A percentile compares a stretch with the other conserved stretches of the same genome.
Evolutionary conservation across 2,888 invertebrate species (phyloP).

Genomic region (Caenorhabditis doughertyi): DNA sequence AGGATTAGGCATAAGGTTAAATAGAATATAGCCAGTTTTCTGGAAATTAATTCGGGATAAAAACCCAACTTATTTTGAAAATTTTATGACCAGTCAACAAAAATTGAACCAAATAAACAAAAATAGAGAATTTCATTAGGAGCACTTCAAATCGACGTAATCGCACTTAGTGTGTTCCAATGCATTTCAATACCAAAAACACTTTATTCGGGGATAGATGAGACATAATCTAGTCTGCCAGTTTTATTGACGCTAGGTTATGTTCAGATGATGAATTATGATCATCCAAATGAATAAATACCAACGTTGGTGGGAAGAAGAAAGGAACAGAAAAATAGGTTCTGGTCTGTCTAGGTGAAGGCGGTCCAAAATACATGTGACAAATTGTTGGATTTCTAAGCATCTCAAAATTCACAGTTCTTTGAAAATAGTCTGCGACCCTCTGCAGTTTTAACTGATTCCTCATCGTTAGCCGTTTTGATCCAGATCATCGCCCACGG

Average conservation of each 20-base stretch:
- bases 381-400: too few species aligned
- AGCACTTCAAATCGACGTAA: constrained; percentile 30
- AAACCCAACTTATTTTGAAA: too few species aligned
- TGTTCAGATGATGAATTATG: constrained; percentile 40
- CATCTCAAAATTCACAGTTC: constrained; percentile 2
- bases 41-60: too few species aligned
- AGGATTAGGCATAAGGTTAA: too few species aligned
- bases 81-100: too few species aligned
- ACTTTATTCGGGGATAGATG: constrained; percentile 8
- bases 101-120: constrained; percentile 9
- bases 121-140: constrained; percentile 20
- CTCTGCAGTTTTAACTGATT: constrained; percentile 6
- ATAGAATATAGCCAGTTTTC: too few species aligned
- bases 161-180: constrained; percentile 16
- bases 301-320: not conserved
- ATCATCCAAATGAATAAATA: constrained; percentile 19
- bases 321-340: not conserved
- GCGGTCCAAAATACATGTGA: constrained; percentile 9
- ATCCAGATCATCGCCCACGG: constrained; percentile 45
- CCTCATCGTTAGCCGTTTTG: constrained; percentile 17
- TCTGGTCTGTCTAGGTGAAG: not conserved
- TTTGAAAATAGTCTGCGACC: not conserved
- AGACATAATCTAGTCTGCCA: constrained; percentile 10
- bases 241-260: constrained; percentile 19
- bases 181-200: constrained; percentile 3